These are phyloP conservation scores for Tuta absoluta DNA, from an alignment of 2,888 invertebrate species.

Conservation along the genomic window DNA sequence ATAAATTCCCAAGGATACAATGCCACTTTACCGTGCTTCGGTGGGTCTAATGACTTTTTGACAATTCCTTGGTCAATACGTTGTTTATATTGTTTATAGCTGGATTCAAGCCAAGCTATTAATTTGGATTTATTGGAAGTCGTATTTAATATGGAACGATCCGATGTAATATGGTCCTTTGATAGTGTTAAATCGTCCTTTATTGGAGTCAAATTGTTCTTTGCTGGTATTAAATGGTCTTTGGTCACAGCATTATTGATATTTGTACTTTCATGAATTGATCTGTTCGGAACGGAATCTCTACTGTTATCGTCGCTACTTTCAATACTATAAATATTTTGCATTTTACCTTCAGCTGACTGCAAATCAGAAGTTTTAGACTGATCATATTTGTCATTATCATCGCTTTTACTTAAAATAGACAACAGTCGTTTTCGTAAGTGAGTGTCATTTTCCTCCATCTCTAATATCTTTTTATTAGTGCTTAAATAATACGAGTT, in stretches of 20 bases:
- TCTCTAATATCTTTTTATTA: slow-evolving; percentile 56
- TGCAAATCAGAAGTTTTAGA: not conserved
- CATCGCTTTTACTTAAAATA: slow-evolving; percentile 27
- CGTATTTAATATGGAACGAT: slow-evolving; percentile 26
- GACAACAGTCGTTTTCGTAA: slow-evolving; percentile 52
- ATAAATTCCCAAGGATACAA: slow-evolving; percentile 67
- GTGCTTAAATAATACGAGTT: slow-evolving; percentile 54
- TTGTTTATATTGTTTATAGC: slow-evolving; percentile 63
- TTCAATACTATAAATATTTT: slow-evolving; percentile 10
- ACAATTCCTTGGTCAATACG: slow-evolving; percentile 46
- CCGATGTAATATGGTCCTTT: not conserved
- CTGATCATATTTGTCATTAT: not conserved
- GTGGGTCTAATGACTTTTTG: slow-evolving; percentile 54
- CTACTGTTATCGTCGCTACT: not conserved
- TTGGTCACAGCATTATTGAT: not conserved
- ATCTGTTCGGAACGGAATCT: too few relatives aligned
- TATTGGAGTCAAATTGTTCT: not conserved
- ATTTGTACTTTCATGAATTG: not conserved
- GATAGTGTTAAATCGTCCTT: not conserved
- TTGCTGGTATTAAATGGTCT: not conserved
- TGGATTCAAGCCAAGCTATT: slow-evolving; percentile 61
- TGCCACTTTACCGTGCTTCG: slow-evolving; percentile 55
- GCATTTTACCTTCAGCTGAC: not conserved
- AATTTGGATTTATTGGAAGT: slow-evolving; percentile 49
- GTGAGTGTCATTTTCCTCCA: slow-evolving; percentile 62